Percentiles rank a stretch among this genome's conserved stretches.
phyloP scores from a whole-genome alignment of 2,888 invertebrate species.

The Priapulus caudatus region DNA sequence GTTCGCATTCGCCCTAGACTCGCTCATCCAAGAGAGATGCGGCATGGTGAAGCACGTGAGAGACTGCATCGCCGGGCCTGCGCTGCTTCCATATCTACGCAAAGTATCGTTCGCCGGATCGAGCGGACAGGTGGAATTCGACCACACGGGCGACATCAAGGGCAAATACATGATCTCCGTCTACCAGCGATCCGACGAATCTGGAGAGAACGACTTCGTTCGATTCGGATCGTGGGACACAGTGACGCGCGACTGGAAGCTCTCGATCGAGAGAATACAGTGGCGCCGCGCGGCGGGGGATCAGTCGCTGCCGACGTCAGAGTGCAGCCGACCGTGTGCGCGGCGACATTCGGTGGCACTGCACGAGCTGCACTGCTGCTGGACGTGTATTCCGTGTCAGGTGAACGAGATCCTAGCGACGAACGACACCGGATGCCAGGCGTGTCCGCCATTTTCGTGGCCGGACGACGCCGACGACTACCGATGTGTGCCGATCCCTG shows the following conservation, averaged over 20 bases:
- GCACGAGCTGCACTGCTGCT: conserved; percentile 23
- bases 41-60: conserved; percentile 4
- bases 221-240: conserved; percentile 18
- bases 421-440: conserved; percentile 15
- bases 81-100: conserved; percentile 11
- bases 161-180: conserved; percentile 16
- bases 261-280: conserved; percentile 5
- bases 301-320: conserved; percentile 14
- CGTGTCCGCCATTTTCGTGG: conserved; percentile 20
- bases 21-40: not conserved
- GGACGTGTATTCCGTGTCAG: conserved; percentile 23
- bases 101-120: conserved; percentile 16
- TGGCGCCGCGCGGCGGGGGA: conserved; percentile 2
- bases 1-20: not conserved
- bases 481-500: conserved; percentile 16
- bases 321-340: conserved; percentile 22
- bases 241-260: not conserved
- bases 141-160: conserved; percentile 17
- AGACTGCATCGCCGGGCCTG: conserved; percentile 12
- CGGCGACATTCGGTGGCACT: conserved; percentile 19
- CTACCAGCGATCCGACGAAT: conserved; percentile 8
- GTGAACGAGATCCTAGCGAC: conserved; percentile 19
- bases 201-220: conserved; percentile 2
- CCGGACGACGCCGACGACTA: conserved; percentile 17
- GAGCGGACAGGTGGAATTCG: conserved; percentile 17